Evolutionary conservation across 2,113 vertebrate genomes (phyloP).

Genomic region (Rhinoderma darwinii): DNA sequence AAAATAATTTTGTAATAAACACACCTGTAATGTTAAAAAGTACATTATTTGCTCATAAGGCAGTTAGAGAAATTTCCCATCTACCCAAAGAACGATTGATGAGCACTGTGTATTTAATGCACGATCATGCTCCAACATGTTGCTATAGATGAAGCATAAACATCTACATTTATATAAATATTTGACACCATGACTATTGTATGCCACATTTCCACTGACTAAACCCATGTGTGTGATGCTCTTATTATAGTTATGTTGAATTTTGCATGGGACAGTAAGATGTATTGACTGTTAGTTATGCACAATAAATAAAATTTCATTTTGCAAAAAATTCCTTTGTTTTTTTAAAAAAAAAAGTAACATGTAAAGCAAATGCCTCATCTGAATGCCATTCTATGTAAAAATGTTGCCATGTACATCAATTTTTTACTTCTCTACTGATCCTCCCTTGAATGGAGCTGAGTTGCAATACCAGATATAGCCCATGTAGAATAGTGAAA

Average conservation of each 20-base stretch:
- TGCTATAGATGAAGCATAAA: not conserved
- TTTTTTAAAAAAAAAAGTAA: not conserved
- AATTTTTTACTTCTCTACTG: no score
- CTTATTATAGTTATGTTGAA: conserved; percentile 61
- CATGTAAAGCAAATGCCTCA: not conserved
- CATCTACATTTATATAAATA: not conserved
- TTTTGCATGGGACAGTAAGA: conserved; percentile 63
- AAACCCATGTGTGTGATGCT: conserved; percentile 51
- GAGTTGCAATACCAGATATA: no score
- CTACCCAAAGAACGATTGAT: not conserved
- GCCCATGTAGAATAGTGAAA: no score
- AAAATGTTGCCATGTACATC: no score
- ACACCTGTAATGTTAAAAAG: not conserved
- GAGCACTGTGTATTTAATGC: not conserved
- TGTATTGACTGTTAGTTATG: conserved; percentile 62
- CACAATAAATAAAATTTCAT: conserved; percentile 72
- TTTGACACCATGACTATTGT: not conserved
- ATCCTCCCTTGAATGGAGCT: no score
- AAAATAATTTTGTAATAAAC: not conserved
- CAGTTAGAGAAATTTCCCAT: not conserved
- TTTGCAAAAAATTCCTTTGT: conserved; percentile 52
- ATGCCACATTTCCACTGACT: conserved; percentile 27
- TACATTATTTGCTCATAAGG: not conserved
- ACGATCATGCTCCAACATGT: not conserved
- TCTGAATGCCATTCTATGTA: not conserved